Percentiles rank a stretch among this genome's conserved stretches.
Conservation (phyloP, 2,113 vertebrate genomes). For the Eidolon helvum region DNA sequence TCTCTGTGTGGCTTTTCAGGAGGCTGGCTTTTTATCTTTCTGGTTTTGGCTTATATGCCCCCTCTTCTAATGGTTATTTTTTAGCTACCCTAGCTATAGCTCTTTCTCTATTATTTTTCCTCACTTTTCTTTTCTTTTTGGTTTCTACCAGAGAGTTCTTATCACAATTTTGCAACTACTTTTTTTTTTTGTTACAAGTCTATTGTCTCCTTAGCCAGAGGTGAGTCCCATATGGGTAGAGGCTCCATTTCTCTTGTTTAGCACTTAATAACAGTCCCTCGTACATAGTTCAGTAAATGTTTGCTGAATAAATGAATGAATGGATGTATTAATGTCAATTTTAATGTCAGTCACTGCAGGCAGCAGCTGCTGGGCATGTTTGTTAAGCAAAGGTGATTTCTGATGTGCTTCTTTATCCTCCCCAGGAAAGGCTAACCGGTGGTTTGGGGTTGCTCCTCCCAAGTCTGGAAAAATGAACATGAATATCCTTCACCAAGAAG, state of each 20-base stretch:
- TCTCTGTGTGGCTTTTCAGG: neutral
- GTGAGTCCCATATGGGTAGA: neutral
- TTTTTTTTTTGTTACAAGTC: neutral
- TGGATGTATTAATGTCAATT: neutral
- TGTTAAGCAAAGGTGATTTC: neutral
- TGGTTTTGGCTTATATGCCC: neutral
- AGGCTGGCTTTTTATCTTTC: neutral
- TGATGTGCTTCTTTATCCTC: neutral
- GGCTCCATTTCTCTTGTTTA: neutral
- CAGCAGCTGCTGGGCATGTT: neutral
- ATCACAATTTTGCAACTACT: neutral
- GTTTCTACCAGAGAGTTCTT: neutral
- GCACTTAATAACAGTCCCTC: neutral
- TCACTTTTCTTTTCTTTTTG: neutral
- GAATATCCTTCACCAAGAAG: slow-evolving; percentile 95
- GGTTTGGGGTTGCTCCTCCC: slow-evolving; percentile 85
- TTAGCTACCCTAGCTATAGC: neutral
- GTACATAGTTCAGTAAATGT: neutral
- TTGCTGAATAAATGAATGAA: neutral
- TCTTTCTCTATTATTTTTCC: neutral
- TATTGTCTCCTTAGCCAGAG: neutral
- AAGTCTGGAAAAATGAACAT: slow-evolving; percentile 91
- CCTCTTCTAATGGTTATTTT: neutral
- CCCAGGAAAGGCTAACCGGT: slow-evolving; percentile 88
- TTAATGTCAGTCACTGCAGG: neutral